Evolutionary conservation across 2,888 invertebrate species (phyloP).

Genomic region (Cyaniris semiargus): DNA sequence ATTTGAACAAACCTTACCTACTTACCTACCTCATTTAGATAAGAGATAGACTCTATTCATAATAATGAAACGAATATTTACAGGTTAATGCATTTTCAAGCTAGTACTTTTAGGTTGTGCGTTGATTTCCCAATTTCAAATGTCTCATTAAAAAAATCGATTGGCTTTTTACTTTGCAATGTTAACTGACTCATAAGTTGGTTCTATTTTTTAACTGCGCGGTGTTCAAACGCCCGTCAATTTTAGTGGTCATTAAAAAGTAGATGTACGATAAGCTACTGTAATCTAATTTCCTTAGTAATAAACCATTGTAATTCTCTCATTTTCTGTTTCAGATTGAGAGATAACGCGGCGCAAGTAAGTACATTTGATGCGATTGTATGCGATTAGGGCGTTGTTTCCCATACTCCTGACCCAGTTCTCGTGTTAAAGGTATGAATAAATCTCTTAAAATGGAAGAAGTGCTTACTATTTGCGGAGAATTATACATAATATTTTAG

Average conservation of each 20-base stretch:
- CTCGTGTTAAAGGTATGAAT: neutral
- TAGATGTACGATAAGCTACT: neutral
- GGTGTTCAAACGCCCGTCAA: neutral
- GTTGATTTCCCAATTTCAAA: too few species aligned
- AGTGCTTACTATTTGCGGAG: neutral
- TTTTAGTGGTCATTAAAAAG: neutral
- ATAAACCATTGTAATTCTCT: slow-evolving; percentile 60
- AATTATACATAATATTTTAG: neutral
- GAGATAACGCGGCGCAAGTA: slow-evolving; percentile 54
- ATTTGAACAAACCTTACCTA: too few species aligned
- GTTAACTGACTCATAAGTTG: neutral
- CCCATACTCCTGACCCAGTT: slow-evolving; percentile 9
- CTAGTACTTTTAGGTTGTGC: too few species aligned
- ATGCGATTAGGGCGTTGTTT: slow-evolving; percentile 13
- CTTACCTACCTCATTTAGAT: too few species aligned
- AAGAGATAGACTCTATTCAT: too few species aligned
- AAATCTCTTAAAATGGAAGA: neutral
- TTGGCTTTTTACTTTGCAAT: too few species aligned
- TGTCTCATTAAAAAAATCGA: too few species aligned
- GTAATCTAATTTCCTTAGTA: slow-evolving; percentile 33
- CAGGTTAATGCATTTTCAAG: too few species aligned
- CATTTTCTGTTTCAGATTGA: slow-evolving; percentile 66
- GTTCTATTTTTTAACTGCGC: neutral
- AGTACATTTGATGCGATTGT: slow-evolving; percentile 38
- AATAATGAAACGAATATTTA: too few species aligned